Conservation (phyloP, 2,113 vertebrate genomes). For the Elephantulus edwardii region DNA sequence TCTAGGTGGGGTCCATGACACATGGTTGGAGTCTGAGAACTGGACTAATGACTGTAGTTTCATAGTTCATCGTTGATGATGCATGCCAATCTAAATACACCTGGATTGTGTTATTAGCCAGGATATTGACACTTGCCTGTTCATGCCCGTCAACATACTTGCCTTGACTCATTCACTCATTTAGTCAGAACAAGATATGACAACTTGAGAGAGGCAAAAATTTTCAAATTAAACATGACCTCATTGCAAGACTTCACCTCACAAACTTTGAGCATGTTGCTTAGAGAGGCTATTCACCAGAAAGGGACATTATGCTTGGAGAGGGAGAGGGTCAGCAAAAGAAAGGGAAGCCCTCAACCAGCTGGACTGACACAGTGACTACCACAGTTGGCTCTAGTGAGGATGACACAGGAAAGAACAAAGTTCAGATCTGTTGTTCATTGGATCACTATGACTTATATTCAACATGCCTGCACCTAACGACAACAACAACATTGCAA, state of each 20-base stretch:
- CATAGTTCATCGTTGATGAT: neutral
- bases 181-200: neutral
- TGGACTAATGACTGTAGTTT: neutral
- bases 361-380: no score
- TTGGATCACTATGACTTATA: no score
- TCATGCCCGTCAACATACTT: neutral
- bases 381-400: no score
- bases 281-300: no score
- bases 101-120: neutral
- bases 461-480: no score
- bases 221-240: slow-evolving; percentile 1
- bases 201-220: neutral
- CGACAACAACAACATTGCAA: no score
- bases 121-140: neutral
- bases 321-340: no score
- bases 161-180: neutral
- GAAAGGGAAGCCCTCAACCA: no score
- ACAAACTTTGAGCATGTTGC: no score
- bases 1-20: neutral
- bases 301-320: no score
- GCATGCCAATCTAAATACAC: neutral
- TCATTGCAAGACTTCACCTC: slow-evolving; percentile 33
- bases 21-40: neutral
- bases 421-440: no score
- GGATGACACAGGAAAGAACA: no score